Percentiles rank a stretch among this genome's conserved stretches.
Evolutionary conservation across 1,140 invertebrate genomes (phyloP).

Genomic region (Lordiphosa clarofinis): DNA sequence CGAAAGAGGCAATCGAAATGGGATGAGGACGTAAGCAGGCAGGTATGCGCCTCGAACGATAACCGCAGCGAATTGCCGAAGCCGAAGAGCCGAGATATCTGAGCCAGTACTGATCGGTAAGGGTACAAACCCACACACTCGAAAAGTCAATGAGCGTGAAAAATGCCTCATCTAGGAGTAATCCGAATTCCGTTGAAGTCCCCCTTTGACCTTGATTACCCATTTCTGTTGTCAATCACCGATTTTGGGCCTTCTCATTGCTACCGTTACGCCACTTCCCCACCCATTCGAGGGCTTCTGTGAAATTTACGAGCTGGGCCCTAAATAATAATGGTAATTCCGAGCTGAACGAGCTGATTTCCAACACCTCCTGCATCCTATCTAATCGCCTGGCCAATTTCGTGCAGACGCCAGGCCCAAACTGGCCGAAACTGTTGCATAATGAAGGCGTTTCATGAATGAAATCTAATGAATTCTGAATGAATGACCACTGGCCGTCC

Average conservation of each 20-base stretch:
- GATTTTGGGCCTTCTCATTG: too few species aligned
- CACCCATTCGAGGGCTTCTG: conserved; percentile 25
- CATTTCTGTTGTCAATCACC: background rate
- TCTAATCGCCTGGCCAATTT: conserved; percentile 73
- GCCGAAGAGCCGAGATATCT: conserved; percentile 12
- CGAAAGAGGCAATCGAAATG: conserved; percentile 45
- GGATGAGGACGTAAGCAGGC: conserved; percentile 50
- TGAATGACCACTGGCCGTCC: conserved; percentile 47
- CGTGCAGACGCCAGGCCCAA: conserved; percentile 25
- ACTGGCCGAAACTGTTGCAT: conserved; percentile 51
- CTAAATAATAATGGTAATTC: conserved; percentile 74
- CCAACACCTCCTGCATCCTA: conserved; percentile 70
- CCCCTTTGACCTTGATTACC: too few species aligned
- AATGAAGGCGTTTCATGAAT: conserved; percentile 79
- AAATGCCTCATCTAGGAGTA: conserved; percentile 1
- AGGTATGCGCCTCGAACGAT: conserved; percentile 60
- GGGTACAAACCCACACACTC: conserved; percentile 1
- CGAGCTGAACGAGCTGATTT: conserved; percentile 61
- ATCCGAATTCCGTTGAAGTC: background rate
- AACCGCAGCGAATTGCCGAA: conserved; percentile 55
- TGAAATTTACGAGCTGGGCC: conserved; percentile 9
- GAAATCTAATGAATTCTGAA: conserved; percentile 79
- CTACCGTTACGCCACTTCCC: conserved; percentile 32
- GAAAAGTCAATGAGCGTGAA: conserved; percentile 4
- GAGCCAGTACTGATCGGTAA: background rate